These are phyloP conservation scores for Icerya purchasi DNA, from an alignment of 2,888 invertebrate genomes.

Conservation along the genomic window DNA sequence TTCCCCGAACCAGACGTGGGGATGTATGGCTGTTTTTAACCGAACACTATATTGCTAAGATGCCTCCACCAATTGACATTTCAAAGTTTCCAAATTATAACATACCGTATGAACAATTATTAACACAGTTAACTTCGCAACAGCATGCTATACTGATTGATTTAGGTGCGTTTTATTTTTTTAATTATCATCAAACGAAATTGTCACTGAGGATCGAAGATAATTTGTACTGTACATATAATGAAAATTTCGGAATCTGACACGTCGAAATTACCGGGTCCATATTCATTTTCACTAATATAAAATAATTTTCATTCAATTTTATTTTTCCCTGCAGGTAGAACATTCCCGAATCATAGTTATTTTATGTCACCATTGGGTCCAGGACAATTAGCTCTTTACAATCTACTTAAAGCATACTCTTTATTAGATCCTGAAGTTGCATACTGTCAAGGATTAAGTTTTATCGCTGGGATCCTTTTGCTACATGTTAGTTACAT, in stretches of 20 bases:
- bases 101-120: constrained; percentile 52
- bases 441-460: constrained; percentile 89
- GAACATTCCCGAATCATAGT: constrained; percentile 84
- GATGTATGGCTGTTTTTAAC: constrained; percentile 85
- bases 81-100: constrained; percentile 50
- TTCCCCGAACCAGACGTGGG: constrained; percentile 62
- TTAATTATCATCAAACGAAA: too few species aligned
- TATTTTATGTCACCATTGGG: constrained; percentile 82
- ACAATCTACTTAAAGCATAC: constrained; percentile 88
- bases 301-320: neutral
- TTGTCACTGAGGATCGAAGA: too few species aligned
- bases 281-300: too few species aligned
- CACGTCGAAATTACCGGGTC: too few species aligned
- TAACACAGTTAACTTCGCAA: constrained; percentile 75
- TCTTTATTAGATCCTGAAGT: constrained; percentile 83
- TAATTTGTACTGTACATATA: too few species aligned
- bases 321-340: constrained; percentile 29
- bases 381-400: constrained; percentile 77
- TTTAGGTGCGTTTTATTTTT: constrained; percentile 37
- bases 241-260: too few species aligned
- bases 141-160: constrained; percentile 94
- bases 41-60: constrained; percentile 50
- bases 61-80: constrained; percentile 50
- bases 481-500: constrained; percentile 60
- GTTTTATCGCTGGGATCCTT: constrained; percentile 84